Base-by-base conservation (phyloP, 2,113 vertebrate species). In the Hippolais icterina region DNA sequence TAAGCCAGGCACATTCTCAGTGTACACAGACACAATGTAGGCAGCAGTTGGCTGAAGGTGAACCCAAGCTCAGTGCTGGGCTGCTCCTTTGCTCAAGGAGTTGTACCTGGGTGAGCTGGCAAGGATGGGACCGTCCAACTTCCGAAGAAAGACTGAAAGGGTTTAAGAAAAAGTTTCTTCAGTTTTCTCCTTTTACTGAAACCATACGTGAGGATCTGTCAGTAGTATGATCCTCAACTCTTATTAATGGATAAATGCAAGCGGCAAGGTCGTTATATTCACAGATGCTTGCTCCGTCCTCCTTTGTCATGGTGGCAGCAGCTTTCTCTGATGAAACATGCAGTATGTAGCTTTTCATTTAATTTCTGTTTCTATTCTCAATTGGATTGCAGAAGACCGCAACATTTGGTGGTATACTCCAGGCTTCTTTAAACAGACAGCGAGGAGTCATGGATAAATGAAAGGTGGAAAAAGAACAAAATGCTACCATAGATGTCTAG, bases 11-110 rank as follows among this genome's bases (percentile, higher is more conserved):
- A 42, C 4, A 5, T 46, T 33, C 46, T 56, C 23, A 17, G 17
- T 2, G 31, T 49, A 7, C 31, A 52, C 10, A 47, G 27, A 33
- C 20, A 31, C 59, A 66, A 2, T 0, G 1, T 4, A n/a, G 44
- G 56, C 69, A 64, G 49, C 23, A 46, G 22, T 2, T 12, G 15
- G 49, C 69, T 84, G 49, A 27, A 82, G 22, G 15, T 6, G n/a
- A 84, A 29, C n/a, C 25, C 6, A 8, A 60, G 20, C 21, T 90
- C 2, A 0, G 11, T 29, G 35, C 54, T 49, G 37, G 12, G 35
- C 47, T 66, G 27, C 35, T 80, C 21, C 42, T 83, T 76, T 4
- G 10, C 50, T 85, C 46, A 20, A 23, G 31, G 12, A 42, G 23
- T 11, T 35, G 11, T 24, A 46, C 6, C 29, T 72, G 12, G 2